Conservation (phyloP, 2,797 vertebrate species). For the Sebastes hopkinsi region DNA sequence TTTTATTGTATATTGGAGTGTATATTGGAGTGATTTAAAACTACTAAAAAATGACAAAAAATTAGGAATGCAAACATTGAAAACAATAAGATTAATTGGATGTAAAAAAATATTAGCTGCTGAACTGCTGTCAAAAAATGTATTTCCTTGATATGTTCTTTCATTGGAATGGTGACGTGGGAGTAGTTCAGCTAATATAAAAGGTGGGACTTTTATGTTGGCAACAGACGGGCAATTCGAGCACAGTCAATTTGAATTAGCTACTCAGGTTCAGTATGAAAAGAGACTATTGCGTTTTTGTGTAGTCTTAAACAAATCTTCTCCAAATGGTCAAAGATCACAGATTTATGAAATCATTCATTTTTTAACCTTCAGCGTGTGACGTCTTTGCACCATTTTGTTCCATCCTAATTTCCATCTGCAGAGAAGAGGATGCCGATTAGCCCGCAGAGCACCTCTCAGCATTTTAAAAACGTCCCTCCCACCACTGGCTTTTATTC, state of each 20-base stretch:
- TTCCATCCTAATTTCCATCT: neutral
- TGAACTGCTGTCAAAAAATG: neutral
- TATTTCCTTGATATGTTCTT: neutral
- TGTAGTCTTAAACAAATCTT: neutral
- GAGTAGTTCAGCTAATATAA: neutral
- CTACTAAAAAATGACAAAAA: neutral
- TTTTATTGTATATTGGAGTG: neutral
- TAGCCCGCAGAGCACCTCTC: neutral
- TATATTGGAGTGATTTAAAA: neutral
- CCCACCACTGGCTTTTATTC: neutral
- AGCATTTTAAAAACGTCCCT: neutral
- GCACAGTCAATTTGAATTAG: neutral
- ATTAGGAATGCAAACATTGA: neutral
- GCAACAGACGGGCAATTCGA: neutral
- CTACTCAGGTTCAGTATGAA: neutral
- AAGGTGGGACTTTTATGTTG: neutral
- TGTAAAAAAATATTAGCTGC: neutral
- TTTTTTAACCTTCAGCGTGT: neutral
- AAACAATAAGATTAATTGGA: neutral
- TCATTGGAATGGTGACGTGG: neutral
- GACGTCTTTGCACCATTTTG: neutral
- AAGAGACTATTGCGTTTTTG: neutral
- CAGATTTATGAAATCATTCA: neutral
- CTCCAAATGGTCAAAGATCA: neutral
- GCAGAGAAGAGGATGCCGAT: neutral